Evolutionary conservation across 2,797 vertebrate genomes (phyloP).

Genomic region (Microctenopoma stevenorrisi): DNA sequence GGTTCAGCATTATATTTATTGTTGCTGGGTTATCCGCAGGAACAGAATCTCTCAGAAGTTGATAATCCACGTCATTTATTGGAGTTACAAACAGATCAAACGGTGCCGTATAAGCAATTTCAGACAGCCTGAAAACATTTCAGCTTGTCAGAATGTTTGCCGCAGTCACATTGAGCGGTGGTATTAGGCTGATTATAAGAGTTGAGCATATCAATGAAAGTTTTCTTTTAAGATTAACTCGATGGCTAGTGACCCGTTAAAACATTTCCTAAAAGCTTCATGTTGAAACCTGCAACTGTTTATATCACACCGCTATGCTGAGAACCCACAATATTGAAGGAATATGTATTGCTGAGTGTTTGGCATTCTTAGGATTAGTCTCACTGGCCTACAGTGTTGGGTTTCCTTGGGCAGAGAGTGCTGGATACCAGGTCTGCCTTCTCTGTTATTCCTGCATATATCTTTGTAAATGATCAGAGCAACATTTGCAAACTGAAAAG

Average conservation of each 20-base stretch:
- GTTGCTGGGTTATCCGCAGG: slow-evolving; percentile 46
- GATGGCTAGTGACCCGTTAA: slow-evolving; percentile 16
- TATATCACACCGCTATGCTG: slow-evolving; percentile 30
- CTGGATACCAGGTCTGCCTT: slow-evolving; percentile 15
- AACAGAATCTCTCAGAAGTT: slow-evolving; percentile 56
- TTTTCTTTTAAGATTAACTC: slow-evolving; percentile 42
- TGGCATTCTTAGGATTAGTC: slow-evolving; percentile 61
- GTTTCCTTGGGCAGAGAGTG: slow-evolving; percentile 39
- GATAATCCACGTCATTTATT: slow-evolving; percentile 62
- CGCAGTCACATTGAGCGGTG: slow-evolving; percentile 6
- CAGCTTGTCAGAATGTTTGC: slow-evolving; percentile 37
- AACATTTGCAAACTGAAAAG: slow-evolving; percentile 5
- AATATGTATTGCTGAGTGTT: slow-evolving; percentile 64
- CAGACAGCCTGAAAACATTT: slow-evolving; percentile 48
- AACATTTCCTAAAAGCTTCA: slow-evolving; percentile 23
- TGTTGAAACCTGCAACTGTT: slow-evolving; percentile 53
- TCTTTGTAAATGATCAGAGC: slow-evolving; percentile 8
- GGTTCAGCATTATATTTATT: slow-evolving; percentile 34
- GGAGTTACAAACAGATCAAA: slow-evolving; percentile 53
- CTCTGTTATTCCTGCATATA: slow-evolving; percentile 10
- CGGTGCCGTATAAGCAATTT: slow-evolving; percentile 37
- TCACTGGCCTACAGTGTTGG: slow-evolving; percentile 50
- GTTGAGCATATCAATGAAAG: slow-evolving; percentile 15
- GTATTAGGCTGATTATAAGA: slow-evolving; percentile 50
- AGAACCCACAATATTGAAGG: slow-evolving; percentile 46